Base-by-base conservation (phyloP, 1,140 invertebrate genomes). In the Sminthurinus signatus region DNA sequence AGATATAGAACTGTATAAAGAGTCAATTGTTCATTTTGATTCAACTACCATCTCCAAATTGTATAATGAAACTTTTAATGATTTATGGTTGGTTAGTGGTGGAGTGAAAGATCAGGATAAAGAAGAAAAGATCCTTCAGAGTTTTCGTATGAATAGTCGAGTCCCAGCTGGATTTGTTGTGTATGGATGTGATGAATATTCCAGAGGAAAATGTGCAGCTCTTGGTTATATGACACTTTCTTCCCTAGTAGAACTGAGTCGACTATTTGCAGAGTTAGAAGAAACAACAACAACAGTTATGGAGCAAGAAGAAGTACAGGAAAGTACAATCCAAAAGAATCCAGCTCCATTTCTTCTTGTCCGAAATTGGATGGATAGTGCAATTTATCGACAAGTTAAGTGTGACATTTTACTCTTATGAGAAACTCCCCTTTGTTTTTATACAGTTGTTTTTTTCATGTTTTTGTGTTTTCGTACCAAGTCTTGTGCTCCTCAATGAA, bases 11-110 rank as follows among this genome's bases (percentile, higher is more conserved):
- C n/a, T n/a, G n/a, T n/a, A n/a, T n/a, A n/a, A n/a, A n/a, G 0
- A 67, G 69, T 28, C 74, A 77, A 14, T 73, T 72, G 19, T 15
- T n/a, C 19, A 27, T n/a, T 67, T 56, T 19, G 59, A 58, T 32
- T 67, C 65, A 0, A 21, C 54, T 10, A n/a, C 42, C 25, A 23
- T 62, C 28, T 62, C 58, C 0, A 8, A 32, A 10, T 17, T 28
- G 17, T 67, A 56, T 43, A 76, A 78, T 1, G 74, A 80, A 68
- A 74, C 78, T 73, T 88, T 89, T 83, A 78, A 80, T 63, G 76
- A 82, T 44, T 73, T 89, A 2, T 89, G 85, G 83, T 72, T 90
- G 42, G 82, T 48, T 74, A 89, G 1, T 89, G 85, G 83, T 72
- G 89, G 42, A 86, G 87, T 10, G 76, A n/a, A n/a, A n/a, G n/a